Evolutionary conservation across 2,113 vertebrate species (phyloP).

Genomic region (Albula goreensis): DNA sequence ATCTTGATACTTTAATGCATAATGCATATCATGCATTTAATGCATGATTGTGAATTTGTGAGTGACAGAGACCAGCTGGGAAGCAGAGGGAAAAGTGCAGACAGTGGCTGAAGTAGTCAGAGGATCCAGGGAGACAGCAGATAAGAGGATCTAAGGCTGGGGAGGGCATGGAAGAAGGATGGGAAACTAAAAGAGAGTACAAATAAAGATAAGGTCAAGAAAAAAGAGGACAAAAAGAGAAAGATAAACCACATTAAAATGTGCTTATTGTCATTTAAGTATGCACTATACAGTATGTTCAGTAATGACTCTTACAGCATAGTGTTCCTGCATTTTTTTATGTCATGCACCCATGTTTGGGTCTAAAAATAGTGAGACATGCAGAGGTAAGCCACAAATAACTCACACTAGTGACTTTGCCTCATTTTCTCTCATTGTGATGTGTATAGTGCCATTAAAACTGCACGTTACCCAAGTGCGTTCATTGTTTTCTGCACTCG

Average conservation of each 20-base stretch:
- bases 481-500: constrained; percentile 24
- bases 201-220: neutral
- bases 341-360: neutral
- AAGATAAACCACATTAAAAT: neutral
- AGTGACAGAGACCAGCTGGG: no score
- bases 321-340: neutral
- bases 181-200: no score
- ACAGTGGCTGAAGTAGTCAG: neutral
- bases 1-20: no score
- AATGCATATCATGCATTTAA: no score
- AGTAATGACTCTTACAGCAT: neutral
- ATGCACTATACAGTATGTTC: neutral
- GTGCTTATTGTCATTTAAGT: neutral
- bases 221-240: neutral
- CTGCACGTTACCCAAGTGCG: constrained; percentile 13
- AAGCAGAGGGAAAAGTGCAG: neutral
- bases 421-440: neutral
- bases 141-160: no score
- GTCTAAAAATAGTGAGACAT: neutral
- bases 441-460: neutral
- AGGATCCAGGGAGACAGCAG: neutral
- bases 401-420: neutral
- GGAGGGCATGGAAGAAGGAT: no score
- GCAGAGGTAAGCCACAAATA: neutral
- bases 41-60: no score